Evolutionary conservation across 2,888 invertebrate species (phyloP).

Genomic region (Eilema griseolum): DNA sequence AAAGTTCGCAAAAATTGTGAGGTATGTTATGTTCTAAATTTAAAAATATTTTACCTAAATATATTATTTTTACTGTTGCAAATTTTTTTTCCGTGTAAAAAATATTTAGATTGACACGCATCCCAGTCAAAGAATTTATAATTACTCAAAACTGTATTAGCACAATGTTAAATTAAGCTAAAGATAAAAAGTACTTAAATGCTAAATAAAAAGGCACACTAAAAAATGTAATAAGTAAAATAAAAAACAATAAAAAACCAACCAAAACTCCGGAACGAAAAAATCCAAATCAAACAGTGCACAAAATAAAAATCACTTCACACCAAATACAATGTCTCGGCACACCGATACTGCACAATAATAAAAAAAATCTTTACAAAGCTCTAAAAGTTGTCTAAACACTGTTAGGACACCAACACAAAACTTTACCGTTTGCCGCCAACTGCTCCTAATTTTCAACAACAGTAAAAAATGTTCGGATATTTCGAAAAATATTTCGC

Average conservation of each 20-base stretch:
- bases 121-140: neutral
- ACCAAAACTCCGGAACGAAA: constrained; percentile 83
- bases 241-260: constrained; percentile 74
- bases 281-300: constrained; percentile 84
- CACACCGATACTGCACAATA: constrained; percentile 77
- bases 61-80: neutral
- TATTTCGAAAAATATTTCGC: constrained; percentile 62
- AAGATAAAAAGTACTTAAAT: constrained; percentile 33
- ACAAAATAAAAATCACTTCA: constrained; percentile 84
- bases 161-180: constrained; percentile 24
- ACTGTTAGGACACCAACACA: constrained; percentile 79
- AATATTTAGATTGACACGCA: neutral
- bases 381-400: constrained; percentile 77
- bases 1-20: neutral
- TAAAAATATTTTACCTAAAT: neutral
- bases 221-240: constrained; percentile 40
- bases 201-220: constrained; percentile 34
- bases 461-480: constrained; percentile 60
- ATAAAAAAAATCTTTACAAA: constrained; percentile 71
- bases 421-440: constrained; percentile 84
- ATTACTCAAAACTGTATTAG: neutral
- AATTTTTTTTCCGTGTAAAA: neutral
- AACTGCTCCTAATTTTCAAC: constrained; percentile 73
- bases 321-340: constrained; percentile 76
- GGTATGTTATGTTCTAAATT: neutral